Conservation (phyloP, 1,140 invertebrate species). For the Eurosta solidaginis region DNA sequence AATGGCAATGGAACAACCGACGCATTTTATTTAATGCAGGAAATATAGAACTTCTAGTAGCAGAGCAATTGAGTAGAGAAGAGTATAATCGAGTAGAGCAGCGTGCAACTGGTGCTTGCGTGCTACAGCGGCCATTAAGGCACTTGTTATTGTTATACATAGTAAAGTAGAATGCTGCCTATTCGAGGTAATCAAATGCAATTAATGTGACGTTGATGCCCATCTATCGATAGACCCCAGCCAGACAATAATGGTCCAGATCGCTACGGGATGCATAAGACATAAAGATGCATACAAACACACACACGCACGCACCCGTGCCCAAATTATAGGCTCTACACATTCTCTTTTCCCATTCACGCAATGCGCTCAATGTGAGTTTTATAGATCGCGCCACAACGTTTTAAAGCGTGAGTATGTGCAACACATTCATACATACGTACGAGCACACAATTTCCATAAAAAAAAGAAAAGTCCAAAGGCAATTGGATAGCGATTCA, state of each 20-base stretch:
- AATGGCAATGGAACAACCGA: constrained; percentile 32
- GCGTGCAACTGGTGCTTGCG: neutral
- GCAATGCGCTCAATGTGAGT: neutral
- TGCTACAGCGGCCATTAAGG: neutral
- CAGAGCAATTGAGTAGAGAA: neutral
- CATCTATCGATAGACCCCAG: constrained; percentile 27
- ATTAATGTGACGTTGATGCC: constrained; percentile 28
- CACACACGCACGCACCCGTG: too few species aligned
- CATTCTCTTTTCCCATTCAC: constrained; percentile 16
- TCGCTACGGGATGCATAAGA: constrained; percentile 17
- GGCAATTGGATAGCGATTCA: neutral
- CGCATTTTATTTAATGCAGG: constrained; percentile 24
- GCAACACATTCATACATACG: neutral
- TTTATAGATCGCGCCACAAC: neutral
- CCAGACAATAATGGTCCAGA: constrained; percentile 26
- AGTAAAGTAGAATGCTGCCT: neutral
- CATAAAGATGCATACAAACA: too few species aligned
- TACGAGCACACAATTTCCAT: neutral
- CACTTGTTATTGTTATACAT: neutral
- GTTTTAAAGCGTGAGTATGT: too few species aligned
- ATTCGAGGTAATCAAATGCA: constrained; percentile 14
- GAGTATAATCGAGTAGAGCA: neutral
- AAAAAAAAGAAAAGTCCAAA: neutral
- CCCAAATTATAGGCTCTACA: constrained; percentile 9
- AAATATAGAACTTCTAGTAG: constrained; percentile 15